Evolutionary conservation across 2,113 vertebrate genomes (phyloP).

Genomic region (Glareola pratincola): DNA sequence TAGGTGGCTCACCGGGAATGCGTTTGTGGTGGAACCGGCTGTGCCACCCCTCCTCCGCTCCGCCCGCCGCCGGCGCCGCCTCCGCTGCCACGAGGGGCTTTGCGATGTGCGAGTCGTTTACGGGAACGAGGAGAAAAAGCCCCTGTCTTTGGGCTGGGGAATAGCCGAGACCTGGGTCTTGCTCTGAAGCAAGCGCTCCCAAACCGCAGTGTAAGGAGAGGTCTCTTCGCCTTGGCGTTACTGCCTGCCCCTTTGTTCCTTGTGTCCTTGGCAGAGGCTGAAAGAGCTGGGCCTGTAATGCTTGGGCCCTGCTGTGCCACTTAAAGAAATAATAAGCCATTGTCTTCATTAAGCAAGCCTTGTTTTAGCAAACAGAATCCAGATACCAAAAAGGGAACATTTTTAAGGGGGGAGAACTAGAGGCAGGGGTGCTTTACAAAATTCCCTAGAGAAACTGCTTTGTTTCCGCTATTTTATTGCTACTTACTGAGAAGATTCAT

Average conservation of each 20-base stretch:
- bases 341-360: constrained; percentile 86
- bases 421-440: constrained; percentile 70
- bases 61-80: constrained; percentile 29
- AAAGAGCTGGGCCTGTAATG: constrained; percentile 75
- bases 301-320: constrained; percentile 81
- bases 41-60: constrained; percentile 39
- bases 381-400: constrained; percentile 68
- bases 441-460: constrained; percentile 85
- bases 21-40: background rate
- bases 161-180: constrained; percentile 46
- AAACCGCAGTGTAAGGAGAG: constrained; percentile 28
- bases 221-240: constrained; percentile 44
- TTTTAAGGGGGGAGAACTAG: constrained; percentile 51
- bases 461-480: constrained; percentile 77
- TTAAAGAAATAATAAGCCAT: constrained; percentile 86
- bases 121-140: constrained; percentile 34
- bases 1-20: constrained; percentile 75
- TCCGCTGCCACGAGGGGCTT: background rate
- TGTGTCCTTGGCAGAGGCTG: constrained; percentile 84
- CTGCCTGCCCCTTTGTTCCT: constrained; percentile 74
- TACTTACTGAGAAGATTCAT: constrained; percentile 83
- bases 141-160: constrained; percentile 49
- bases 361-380: constrained; percentile 85
- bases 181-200: constrained; percentile 42
- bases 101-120: constrained; percentile 36